These are phyloP conservation scores for Pseudococcus longispinus DNA, from an alignment of 2,888 invertebrate genomes.

Conservation along the genomic window DNA sequence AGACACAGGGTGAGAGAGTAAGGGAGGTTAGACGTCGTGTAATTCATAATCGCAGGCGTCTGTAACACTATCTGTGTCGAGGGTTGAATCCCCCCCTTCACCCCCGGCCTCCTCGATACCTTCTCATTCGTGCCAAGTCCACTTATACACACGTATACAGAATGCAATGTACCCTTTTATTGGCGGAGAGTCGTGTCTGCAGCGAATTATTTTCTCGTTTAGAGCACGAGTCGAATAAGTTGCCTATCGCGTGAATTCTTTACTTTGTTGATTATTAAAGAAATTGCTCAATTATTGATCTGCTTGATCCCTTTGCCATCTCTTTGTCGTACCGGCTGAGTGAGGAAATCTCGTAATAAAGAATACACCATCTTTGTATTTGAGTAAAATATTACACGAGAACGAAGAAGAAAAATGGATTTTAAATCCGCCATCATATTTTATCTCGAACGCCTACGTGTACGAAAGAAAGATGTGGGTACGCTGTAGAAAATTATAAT, in stretches of 20 bases:
- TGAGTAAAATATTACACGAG: background rate
- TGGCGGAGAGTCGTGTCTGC: background rate
- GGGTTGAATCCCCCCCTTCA: background rate
- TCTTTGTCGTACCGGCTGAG: too few species aligned
- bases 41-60: background rate
- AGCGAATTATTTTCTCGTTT: background rate
- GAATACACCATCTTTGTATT: background rate
- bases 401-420: background rate
- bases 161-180: background rate
- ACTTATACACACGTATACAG: background rate
- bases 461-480: background rate
- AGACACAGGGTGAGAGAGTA: background rate
- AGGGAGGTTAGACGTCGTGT: background rate
- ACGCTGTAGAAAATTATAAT: background rate
- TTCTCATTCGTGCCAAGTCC: background rate
- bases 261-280: background rate
- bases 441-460: background rate
- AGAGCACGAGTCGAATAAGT: background rate
- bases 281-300: too few species aligned
- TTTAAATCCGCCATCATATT: constrained; percentile 2
- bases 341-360: too few species aligned
- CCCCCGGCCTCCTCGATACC: background rate
- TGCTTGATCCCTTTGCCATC: too few species aligned
- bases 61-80: background rate
- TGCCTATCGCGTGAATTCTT: background rate